Conservation (phyloP, 2,797 vertebrate genomes). For the Eupleurogrammus muticus region DNA sequence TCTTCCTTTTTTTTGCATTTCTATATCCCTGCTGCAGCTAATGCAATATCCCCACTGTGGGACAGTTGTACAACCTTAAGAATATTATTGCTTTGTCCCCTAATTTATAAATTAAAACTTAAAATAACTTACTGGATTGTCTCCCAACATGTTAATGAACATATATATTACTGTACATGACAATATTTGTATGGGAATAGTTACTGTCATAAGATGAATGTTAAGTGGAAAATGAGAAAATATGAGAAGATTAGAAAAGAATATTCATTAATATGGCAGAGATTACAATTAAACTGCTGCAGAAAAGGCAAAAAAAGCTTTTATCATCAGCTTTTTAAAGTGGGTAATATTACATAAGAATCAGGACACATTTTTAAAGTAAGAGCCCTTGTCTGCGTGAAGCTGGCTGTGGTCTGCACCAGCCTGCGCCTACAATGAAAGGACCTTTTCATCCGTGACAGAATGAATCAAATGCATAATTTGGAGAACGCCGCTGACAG, state of each 20-base stretch:
- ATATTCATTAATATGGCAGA: background rate
- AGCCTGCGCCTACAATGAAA: constrained; percentile 62
- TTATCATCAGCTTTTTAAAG: constrained; percentile 18
- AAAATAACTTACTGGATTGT: too few species aligned
- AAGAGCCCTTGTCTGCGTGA: constrained; percentile 27
- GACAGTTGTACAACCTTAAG: too few species aligned
- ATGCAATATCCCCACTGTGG: too few species aligned
- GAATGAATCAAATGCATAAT: constrained; percentile 78
- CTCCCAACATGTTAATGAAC: too few species aligned
- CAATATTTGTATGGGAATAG: too few species aligned
- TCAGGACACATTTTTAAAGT: constrained; percentile 11
- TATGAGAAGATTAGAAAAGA: background rate
- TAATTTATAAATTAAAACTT: too few species aligned
- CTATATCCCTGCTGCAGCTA: too few species aligned
- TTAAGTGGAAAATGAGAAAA: too few species aligned
- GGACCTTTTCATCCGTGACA: constrained; percentile 77
- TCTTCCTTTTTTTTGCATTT: too few species aligned
- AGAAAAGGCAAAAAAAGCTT: background rate
- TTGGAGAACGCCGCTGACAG: constrained; percentile 80
- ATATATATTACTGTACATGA: too few species aligned
- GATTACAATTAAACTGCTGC: constrained; percentile 11
- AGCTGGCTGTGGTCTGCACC: constrained; percentile 19
- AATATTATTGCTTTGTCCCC: too few species aligned
- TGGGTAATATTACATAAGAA: constrained; percentile 13
- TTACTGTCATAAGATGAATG: too few species aligned